phyloP scores from a whole-genome alignment of 1,140 invertebrate genomes.

The Apocrypta bakeri region DNA sequence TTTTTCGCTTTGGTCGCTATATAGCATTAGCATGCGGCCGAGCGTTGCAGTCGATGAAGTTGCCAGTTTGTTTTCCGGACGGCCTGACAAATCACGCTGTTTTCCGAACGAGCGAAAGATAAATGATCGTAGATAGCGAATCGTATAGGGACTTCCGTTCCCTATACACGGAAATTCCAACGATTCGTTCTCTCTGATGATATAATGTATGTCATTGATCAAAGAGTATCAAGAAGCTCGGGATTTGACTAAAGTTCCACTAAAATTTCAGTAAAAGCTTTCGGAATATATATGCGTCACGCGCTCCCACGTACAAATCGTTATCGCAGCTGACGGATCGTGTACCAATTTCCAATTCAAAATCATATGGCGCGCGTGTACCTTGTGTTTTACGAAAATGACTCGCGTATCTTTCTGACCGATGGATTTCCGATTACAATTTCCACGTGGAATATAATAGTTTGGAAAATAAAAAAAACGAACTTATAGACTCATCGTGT shows the following conservation, averaged over 20 bases:
- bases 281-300: neutral
- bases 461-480: too few relatives aligned
- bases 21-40: neutral
- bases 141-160: neutral
- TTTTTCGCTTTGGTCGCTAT: neutral
- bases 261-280: too few relatives aligned
- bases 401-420: too few relatives aligned
- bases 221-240: neutral
- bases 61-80: neutral
- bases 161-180: neutral
- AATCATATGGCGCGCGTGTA: neutral
- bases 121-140: slow-evolving; percentile 9
- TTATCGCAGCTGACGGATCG: neutral
- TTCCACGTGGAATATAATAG: too few relatives aligned
- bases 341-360: neutral
- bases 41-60: neutral
- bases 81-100: neutral
- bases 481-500: too few relatives aligned
- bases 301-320: too few relatives aligned
- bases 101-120: neutral
- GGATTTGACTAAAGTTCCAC: neutral
- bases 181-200: neutral
- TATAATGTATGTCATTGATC: slow-evolving; percentile 1
- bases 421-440: too few relatives aligned
- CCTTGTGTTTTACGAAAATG: too few relatives aligned